Conservation (phyloP, 37 sponge, comb jelly and placozoan species). For the Mnemiopsis leidyi region DNA sequence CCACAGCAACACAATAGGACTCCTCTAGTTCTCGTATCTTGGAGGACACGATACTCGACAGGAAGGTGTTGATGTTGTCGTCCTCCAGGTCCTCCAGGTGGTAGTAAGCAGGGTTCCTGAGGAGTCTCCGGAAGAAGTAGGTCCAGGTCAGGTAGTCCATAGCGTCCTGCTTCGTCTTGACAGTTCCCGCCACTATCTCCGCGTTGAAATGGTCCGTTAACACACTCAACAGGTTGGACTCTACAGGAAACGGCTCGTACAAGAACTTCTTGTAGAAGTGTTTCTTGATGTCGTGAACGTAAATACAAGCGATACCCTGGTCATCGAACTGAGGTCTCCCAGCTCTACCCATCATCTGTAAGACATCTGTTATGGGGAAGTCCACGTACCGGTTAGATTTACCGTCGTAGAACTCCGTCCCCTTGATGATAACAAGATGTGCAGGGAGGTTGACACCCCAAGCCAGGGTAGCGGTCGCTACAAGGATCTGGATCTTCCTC, state of each 20-base stretch:
- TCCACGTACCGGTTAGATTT: slow-evolving; percentile 94
- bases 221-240: slow-evolving; percentile 88
- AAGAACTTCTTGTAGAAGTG: slow-evolving; percentile 98
- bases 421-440: slow-evolving; percentile 96
- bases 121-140: slow-evolving; percentile 92
- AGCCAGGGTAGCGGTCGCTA: slow-evolving; percentile 93
- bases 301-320: slow-evolving; percentile 87
- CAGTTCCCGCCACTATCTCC: slow-evolving; percentile 94
- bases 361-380: slow-evolving; percentile 97
- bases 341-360: slow-evolving; percentile 99
- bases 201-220: slow-evolving; percentile 95
- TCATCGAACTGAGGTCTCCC: slow-evolving; percentile 98
- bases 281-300: slow-evolving; percentile 96
- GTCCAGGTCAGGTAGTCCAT: slow-evolving; percentile 99
- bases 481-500: slow-evolving; percentile 90
- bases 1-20: slow-evolving; percentile 79
- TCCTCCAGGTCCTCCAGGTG: slow-evolving; percentile 66
- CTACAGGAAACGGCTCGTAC: slow-evolving; percentile 99
- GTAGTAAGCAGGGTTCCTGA: slow-evolving; percentile 86
- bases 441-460: slow-evolving; percentile 99
- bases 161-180: slow-evolving; percentile 88
- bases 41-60: slow-evolving; percentile 50
- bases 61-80: slow-evolving; percentile 67
- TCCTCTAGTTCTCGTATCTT: slow-evolving; percentile 69
- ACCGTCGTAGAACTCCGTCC: slow-evolving; percentile 98